Evolutionary conservation across 2,797 vertebrate species (phyloP), one percentile per base, ranked within the genome.

Genomic region (Otolemur crassicaudatus): DNA sequence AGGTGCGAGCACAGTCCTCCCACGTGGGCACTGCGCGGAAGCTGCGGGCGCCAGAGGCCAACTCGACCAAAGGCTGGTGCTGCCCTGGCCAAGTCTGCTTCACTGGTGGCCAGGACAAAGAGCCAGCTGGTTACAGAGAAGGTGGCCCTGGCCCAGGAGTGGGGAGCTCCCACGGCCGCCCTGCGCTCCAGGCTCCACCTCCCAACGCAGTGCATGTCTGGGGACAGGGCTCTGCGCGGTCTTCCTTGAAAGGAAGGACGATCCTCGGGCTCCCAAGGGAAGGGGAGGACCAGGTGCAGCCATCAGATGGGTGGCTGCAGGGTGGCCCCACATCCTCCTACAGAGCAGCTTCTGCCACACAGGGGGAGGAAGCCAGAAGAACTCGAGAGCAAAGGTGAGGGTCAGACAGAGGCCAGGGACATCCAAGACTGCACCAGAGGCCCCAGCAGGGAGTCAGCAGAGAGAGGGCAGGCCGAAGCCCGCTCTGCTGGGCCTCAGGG

Each of bases 301-400:
- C 8, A 4, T 19, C 11, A 58, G 40, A 29, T 1, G 6, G 67
- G 40, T n/a, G 8, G 0, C 23, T 1, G 8, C 0, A 10, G 53
- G 3, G 0, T 43, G 20, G 46, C 25, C 29, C 23, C 16, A 13
- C 9, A 1, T 22, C 3, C 0, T 27, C 20, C 56, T 17, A 25
- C 0, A 1, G 11, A 19, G 46, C 25, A 25, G 49, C 58, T 20
- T 17, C 13, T 2, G 13, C 16, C 40, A 53, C 27, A 7, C 0
- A 2, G 1, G 27, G n/a, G 12, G n/a, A 34, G 34, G 37, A 40
- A 37, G 29, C 29, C 37, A 10, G 69, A 19, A 90, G 13, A n/a
- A 12, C 40, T 1, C 0, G 2, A n/a, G 40, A 43, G 22, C 0
- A 1, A 3, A 5, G 23, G 9, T 2, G 16, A n/a, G 23, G 49